A percentile compares a stretch with the other conserved stretches of the same genome.
Evolutionary conservation across 2,797 vertebrate genomes (phyloP).

Genomic region (Rhinoraja longicauda): DNA sequence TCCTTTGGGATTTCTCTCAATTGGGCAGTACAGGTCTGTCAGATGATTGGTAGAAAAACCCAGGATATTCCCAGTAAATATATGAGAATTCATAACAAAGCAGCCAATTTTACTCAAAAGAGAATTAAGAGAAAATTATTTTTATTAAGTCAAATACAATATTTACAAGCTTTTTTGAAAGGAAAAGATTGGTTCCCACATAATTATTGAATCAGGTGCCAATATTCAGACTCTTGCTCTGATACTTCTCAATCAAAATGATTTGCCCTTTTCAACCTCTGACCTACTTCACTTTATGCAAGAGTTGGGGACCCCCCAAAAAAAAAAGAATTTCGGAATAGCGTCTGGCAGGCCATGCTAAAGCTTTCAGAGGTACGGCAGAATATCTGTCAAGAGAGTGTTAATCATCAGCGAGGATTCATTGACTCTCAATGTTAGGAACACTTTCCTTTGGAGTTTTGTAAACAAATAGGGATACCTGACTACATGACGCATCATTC

Average conservation of each 20-base stretch:
- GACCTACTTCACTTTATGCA: too few relatives aligned
- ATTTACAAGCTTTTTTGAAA: background rate
- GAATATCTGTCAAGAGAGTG: background rate
- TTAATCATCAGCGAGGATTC: background rate
- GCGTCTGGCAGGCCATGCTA: background rate
- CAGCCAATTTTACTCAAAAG: background rate
- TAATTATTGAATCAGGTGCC: background rate
- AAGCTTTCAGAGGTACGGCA: background rate
- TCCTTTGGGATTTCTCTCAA: background rate
- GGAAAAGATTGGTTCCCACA: background rate
- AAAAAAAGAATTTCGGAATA: background rate
- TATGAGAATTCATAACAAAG: background rate
- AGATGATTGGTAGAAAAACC: background rate
- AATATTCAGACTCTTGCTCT: background rate
- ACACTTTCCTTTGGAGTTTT: background rate
- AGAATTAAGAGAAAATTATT: background rate
- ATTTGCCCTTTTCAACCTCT: background rate
- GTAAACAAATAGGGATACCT: background rate
- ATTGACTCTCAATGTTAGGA: background rate
- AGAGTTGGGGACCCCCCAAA: background rate
- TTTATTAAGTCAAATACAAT: background rate
- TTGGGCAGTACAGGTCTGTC: background rate
- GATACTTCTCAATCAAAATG: background rate
- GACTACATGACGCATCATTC: background rate
- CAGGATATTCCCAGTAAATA: background rate